A percentile compares a stretch with the other conserved stretches of the same genome.
phyloP scores from a whole-genome alignment of 1,140 invertebrate genomes.

The Latrodectus geometricus region DNA sequence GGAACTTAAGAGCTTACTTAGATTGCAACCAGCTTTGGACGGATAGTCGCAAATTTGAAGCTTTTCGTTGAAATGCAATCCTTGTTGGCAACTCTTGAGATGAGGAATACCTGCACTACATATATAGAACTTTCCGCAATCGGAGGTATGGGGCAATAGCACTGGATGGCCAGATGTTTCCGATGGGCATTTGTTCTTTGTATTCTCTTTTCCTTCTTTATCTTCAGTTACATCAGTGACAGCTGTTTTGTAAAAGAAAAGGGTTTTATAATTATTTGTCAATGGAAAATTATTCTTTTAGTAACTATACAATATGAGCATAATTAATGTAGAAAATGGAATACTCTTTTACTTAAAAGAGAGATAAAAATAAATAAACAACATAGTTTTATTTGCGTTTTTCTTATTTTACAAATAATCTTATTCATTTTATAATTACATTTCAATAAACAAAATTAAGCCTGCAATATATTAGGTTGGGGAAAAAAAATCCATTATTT shows the following conservation, averaged over 20 bases:
- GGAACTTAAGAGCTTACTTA: not conserved
- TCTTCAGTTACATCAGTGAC: not conserved
- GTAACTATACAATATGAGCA: too few species aligned
- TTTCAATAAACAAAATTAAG: too few species aligned
- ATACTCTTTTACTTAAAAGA: too few species aligned
- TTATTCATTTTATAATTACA: too few species aligned
- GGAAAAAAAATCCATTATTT: too few species aligned
- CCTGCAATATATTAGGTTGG: too few species aligned
- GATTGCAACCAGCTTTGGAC: constrained; percentile 53
- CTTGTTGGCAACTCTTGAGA: constrained; percentile 63
- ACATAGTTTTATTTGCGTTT: too few species aligned
- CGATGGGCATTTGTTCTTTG: not conserved
- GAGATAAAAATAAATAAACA: too few species aligned
- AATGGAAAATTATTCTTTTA: too few species aligned
- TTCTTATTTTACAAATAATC: too few species aligned
- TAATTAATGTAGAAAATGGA: too few species aligned
- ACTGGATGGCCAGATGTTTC: not conserved
- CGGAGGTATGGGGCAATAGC: not conserved
- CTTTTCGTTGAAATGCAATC: constrained; percentile 64
- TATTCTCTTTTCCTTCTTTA: not conserved
- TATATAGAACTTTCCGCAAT: constrained; percentile 64
- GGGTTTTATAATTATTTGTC: too few species aligned
- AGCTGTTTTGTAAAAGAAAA: not conserved
- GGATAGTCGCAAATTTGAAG: constrained; percentile 63
- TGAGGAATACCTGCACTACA: constrained; percentile 63